phyloP scores from a whole-genome alignment of 2,113 vertebrate species.

The Aegotheles bennettii region DNA sequence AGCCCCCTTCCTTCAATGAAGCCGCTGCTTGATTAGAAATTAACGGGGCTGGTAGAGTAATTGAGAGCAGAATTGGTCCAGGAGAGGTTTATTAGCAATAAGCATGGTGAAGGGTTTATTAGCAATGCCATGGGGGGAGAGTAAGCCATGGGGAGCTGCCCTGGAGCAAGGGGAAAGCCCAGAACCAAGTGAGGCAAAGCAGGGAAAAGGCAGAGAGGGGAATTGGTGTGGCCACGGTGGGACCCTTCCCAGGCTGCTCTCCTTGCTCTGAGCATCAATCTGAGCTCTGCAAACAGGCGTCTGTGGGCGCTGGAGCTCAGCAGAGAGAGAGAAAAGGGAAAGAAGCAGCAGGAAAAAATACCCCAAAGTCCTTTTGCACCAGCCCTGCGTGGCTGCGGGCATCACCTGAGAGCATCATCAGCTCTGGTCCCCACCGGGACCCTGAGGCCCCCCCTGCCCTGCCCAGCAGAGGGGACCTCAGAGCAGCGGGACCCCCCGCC shows the following conservation, averaged over 20 bases:
- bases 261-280: neutral
- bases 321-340: neutral
- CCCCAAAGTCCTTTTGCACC: neutral
- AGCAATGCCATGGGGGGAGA: neutral
- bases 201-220: neutral
- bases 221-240: fast-evolving
- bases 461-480: fast-evolving
- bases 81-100: neutral
- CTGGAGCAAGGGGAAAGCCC: neutral
- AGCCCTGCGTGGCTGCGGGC: fast-evolving
- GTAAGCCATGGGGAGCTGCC: neutral
- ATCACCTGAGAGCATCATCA: neutral
- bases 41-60: neutral
- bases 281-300: neutral
- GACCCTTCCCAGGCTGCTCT: neutral
- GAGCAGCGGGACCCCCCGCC: neutral
- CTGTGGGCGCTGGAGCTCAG: neutral
- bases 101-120: neutral
- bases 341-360: too few species aligned
- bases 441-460: neutral
- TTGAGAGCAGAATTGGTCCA: neutral
- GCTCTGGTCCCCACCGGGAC: fast-evolving
- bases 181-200: neutral
- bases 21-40: slow-evolving; percentile 48
- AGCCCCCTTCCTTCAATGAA: neutral